Conservation (phyloP, 2,888 invertebrate genomes). For the Euphydryas editha region DNA sequence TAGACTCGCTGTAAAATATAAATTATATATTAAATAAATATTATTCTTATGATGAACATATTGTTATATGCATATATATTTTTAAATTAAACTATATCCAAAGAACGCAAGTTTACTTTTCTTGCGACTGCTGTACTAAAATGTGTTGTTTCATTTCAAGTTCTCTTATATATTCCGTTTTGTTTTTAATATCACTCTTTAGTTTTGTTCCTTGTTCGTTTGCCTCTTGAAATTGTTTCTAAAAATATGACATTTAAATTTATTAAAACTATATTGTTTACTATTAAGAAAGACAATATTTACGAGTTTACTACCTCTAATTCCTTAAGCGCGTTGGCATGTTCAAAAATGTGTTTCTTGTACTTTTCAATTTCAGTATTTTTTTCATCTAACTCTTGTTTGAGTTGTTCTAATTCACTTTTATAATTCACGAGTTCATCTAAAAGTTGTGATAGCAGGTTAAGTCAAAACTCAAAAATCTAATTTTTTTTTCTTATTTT, state of each 20-base stretch:
- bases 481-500: too few relatives aligned
- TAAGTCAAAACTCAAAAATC: too few relatives aligned
- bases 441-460: conserved; percentile 25
- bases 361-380: conserved; percentile 56
- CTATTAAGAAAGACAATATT: neutral
- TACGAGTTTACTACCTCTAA: conserved; percentile 60
- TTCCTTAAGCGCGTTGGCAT: conserved; percentile 55
- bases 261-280: conserved; percentile 10
- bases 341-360: conserved; percentile 51
- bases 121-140: conserved; percentile 59
- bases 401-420: conserved; percentile 52
- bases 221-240: conserved; percentile 58
- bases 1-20: conserved; percentile 58
- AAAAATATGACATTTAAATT: conserved; percentile 28
- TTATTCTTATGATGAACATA: neutral
- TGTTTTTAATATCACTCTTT: conserved; percentile 53
- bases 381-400: conserved; percentile 53
- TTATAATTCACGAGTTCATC: conserved; percentile 35
- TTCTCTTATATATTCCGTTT: conserved; percentile 59
- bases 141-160: conserved; percentile 57
- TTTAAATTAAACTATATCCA: neutral
- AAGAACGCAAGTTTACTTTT: conserved; percentile 51
- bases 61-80: too few relatives aligned
- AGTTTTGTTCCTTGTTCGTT: conserved; percentile 51
- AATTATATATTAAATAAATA: neutral